phyloP scores from a whole-genome alignment of 1,140 invertebrate genomes.

The Cotesia vestalis region DNA sequence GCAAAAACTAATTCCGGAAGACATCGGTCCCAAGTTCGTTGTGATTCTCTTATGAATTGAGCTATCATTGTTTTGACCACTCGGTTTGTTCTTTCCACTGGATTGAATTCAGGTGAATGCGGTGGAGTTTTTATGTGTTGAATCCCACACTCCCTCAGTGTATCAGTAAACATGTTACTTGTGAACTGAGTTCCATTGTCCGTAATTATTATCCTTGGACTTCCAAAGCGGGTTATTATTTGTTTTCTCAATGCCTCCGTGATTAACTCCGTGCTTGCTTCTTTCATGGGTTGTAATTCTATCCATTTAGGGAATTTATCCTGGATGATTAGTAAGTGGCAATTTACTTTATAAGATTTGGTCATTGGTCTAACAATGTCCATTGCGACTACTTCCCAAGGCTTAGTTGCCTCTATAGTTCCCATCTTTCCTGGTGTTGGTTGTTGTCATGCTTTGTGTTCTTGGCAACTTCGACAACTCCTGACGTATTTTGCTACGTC shows the following conservation, averaged over 20 bases:
- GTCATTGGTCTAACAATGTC: constrained; percentile 12
- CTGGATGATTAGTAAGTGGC: neutral
- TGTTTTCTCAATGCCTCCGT: neutral
- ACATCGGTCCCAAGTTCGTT: constrained; percentile 51
- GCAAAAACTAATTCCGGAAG: constrained; percentile 51
- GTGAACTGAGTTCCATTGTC: constrained; percentile 24
- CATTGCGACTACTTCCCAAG: constrained; percentile 22
- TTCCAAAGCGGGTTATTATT: constrained; percentile 9
- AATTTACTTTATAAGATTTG: neutral
- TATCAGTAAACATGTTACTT: neutral
- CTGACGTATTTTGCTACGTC: constrained; percentile 35
- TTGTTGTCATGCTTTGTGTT: constrained; percentile 5
- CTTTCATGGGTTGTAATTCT: neutral
- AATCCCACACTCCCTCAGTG: neutral
- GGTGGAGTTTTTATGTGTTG: constrained; percentile 29
- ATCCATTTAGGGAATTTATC: constrained; percentile 30
- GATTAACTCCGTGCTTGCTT: neutral
- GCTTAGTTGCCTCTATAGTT: neutral
- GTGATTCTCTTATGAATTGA: constrained; percentile 48
- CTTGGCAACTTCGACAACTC: neutral
- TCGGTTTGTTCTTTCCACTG: constrained; percentile 33
- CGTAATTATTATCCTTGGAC: neutral
- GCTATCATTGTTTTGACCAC: constrained; percentile 33
- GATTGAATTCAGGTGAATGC: constrained; percentile 35
- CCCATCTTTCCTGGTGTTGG: constrained; percentile 13